A percentile compares a stretch with the other conserved stretches of the same genome.
These are phyloP conservation scores for Dendrocincla tyrannina DNA, from an alignment of 2,797 vertebrate genomes.

Conservation along the genomic window DNA sequence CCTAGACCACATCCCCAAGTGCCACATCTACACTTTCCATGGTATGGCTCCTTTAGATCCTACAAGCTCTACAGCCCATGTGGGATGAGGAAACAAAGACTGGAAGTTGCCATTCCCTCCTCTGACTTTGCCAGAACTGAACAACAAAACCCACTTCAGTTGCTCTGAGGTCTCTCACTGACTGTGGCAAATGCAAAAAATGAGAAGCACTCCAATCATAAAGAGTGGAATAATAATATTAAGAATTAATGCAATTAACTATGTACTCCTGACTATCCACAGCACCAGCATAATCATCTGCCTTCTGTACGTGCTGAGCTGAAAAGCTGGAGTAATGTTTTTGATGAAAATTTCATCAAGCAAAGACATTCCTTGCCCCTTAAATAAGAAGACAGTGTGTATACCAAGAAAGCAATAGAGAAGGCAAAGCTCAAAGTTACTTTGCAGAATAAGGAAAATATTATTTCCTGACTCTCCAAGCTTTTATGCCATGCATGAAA, in stretches of 20 bases:
- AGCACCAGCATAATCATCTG: slow-evolving; percentile 19
- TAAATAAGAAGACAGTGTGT: neutral
- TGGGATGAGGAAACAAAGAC: neutral
- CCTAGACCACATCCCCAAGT: neutral
- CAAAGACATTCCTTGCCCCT: neutral
- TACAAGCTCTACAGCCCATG: neutral
- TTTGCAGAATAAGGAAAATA: neutral
- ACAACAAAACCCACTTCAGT: neutral
- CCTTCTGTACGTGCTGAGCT: neutral
- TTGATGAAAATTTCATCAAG: neutral
- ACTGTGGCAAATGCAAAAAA: neutral
- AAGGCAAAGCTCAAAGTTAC: neutral
- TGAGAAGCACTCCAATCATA: neutral
- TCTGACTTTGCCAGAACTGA: neutral
- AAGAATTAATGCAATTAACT: slow-evolving; percentile 59
- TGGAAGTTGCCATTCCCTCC: neutral
- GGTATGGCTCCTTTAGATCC: neutral
- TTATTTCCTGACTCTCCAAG: neutral
- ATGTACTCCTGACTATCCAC: slow-evolving; percentile 27
- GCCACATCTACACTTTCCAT: neutral
- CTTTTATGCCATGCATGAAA: neutral
- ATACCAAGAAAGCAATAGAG: neutral
- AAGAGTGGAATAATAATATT: slow-evolving; percentile 17
- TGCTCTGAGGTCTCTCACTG: neutral
- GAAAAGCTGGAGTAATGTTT: slow-evolving; percentile 1